Evolutionary conservation across 2,113 vertebrate genomes (phyloP).

Genomic region (Semnornis frantzii): DNA sequence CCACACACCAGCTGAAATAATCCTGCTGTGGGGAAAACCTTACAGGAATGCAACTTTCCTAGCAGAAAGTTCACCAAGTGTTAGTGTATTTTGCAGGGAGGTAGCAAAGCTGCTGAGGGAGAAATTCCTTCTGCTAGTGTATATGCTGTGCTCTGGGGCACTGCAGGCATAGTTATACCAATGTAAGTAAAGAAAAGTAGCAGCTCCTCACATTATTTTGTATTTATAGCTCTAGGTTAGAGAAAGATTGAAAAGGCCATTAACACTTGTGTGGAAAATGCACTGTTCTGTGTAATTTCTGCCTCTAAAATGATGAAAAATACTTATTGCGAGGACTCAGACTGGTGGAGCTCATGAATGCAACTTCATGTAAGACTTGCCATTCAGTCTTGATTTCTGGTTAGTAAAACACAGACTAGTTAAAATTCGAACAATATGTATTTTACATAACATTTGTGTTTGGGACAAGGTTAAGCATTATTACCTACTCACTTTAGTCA

Average conservation of each 20-base stretch:
- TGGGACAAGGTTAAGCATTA: not conserved
- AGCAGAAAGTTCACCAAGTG: not conserved
- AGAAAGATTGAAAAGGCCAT: conserved; percentile 16
- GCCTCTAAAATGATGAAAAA: not conserved
- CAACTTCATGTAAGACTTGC: not conserved
- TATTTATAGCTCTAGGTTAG: conserved; percentile 47
- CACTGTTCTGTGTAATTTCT: not conserved
- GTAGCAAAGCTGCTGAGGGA: not conserved
- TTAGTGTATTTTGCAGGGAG: not conserved
- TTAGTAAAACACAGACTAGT: not conserved
- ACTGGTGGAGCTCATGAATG: not conserved
- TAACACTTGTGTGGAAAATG: not conserved
- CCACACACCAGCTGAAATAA: not conserved
- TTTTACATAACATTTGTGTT: not conserved
- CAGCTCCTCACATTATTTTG: not conserved
- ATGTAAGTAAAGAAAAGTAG: not conserved
- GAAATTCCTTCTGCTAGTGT: not conserved
- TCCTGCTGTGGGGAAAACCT: not conserved
- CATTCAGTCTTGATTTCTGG: not conserved
- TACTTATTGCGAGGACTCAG: not conserved
- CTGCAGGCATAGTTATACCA: not conserved
- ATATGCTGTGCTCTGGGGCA: not conserved
- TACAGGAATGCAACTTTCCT: not conserved
- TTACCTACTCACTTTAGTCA: not conserved
- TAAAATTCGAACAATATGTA: not conserved